Percentiles rank a stretch among this genome's conserved stretches.
Conservation (phyloP, 2,113 vertebrate genomes). For the Dasyurus viverrinus region DNA sequence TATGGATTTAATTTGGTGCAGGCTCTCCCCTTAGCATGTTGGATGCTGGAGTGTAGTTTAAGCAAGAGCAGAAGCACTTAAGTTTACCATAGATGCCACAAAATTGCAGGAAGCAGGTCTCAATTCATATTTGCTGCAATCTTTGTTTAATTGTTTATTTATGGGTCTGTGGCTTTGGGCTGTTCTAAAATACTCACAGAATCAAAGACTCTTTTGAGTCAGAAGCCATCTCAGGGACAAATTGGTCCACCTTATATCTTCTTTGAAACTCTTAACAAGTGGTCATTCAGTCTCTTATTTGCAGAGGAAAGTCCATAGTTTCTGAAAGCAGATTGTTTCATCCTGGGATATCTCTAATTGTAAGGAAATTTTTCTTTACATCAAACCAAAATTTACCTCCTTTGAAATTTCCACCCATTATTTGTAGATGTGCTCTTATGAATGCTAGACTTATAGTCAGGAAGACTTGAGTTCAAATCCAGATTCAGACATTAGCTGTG, state of each 20-base stretch:
- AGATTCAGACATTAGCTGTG: neutral
- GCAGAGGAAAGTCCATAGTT: neutral
- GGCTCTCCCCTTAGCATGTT: neutral
- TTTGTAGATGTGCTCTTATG: neutral
- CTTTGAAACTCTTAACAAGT: neutral
- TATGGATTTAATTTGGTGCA: neutral
- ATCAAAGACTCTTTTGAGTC: neutral
- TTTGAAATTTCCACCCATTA: neutral
- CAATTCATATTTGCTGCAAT: slow-evolving; percentile 8
- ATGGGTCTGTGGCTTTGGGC: neutral
- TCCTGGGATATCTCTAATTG: neutral
- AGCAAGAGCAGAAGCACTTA: slow-evolving; percentile 26
- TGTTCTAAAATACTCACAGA: neutral
- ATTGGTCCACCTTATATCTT: neutral
- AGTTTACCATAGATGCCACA: slow-evolving; percentile 1
- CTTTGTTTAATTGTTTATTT: neutral
- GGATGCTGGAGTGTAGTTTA: slow-evolving; percentile 22
- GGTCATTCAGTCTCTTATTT: neutral
- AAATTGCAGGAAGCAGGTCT: slow-evolving; percentile 1
- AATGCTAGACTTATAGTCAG: neutral
- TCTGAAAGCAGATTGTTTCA: neutral
- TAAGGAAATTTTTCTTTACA: neutral
- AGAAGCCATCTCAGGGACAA: neutral
- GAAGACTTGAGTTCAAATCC: neutral
- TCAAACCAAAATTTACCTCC: neutral